A percentile compares a stretch with the other conserved stretches of the same genome.
phyloP scores from a whole-genome alignment of 2,797 vertebrate species.

The Tapera naevia region DNA sequence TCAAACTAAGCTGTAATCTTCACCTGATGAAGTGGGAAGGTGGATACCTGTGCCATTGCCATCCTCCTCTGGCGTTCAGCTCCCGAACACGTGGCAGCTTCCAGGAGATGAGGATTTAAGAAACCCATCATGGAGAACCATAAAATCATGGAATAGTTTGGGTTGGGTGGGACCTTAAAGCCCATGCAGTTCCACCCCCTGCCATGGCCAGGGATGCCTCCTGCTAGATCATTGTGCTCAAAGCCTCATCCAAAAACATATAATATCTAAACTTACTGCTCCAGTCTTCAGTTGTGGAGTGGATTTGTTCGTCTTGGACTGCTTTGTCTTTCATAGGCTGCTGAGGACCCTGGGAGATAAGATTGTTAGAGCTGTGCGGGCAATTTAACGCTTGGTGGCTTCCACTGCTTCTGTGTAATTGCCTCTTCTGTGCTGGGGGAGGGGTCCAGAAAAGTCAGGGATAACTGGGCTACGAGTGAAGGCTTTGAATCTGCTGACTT shows the following conservation, averaged over 20 bases:
- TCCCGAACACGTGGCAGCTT: neutral
- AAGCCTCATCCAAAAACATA: too few relatives aligned
- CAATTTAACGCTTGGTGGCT: neutral
- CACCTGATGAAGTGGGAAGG: neutral
- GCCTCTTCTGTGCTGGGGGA: neutral
- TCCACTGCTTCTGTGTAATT: neutral
- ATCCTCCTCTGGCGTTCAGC: neutral
- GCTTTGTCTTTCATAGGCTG: conserved; percentile 35
- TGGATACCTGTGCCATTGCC: rapidly evolving
- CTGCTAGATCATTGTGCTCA: too few relatives aligned
- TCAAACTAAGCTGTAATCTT: neutral
- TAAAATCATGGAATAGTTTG: too few relatives aligned
- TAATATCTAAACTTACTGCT: conserved; percentile 24
- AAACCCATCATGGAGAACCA: neutral
- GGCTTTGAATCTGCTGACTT: neutral
- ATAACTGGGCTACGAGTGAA: neutral
- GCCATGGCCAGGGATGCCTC: too few relatives aligned
- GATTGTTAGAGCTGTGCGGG: neutral
- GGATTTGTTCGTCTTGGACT: conserved; percentile 16
- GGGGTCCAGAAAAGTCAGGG: neutral
- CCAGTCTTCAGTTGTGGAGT: neutral
- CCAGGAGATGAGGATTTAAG: neutral
- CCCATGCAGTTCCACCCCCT: too few relatives aligned
- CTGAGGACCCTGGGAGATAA: conserved; percentile 6
- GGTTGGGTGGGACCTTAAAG: too few relatives aligned